Base-by-base conservation (phyloP, 2,113 vertebrate species). In the Nipponia nippon region DNA sequence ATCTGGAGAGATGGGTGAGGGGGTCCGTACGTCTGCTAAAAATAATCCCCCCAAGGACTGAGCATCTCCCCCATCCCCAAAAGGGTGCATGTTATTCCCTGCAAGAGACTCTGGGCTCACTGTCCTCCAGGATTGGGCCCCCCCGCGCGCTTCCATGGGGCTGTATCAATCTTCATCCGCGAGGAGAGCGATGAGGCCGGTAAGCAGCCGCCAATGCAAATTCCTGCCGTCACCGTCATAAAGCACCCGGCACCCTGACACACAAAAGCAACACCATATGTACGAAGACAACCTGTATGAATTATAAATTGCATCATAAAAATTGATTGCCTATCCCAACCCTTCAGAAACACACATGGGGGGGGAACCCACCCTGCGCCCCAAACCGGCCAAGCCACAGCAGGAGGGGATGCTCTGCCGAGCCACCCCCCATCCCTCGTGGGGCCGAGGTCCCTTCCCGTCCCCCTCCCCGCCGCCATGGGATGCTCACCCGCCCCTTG, bases 191-290 rank as follows among this genome's bases (percentile, higher is more conserved):
- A 89, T 69, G 96, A 94, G 95, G 88, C 32, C 19, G 63, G 78
- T 55, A 76, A 91, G 94, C 40, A 3, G 96, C 95, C 73, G 26
- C 75, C 95, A 53, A 89, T 91, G 96, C 96, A 89, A 96, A 97
- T 96, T 56, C 94, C 86, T 40, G 47, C 82, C 40, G 34, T 58
- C 96, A 16, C 94, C 86, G 86, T 95, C 97, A 97, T 96, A 95
- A 97, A 98, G 96, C 92, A 91, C 73, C 91, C 81, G 87, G 96
- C 96, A 91, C 91, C 88, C 89, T 42, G 65, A 93, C 97, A 25
- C 95, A 92, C 95, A 93, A 95, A 97, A 97, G 97, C 97, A 98
- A 93, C 97, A 96, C 97, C 98, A 92, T 97, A 95, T 97, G 98
- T 15, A 61, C 73, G 32, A 56, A 97, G 97, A 97, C 98, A 98